Evolutionary conservation across 2,888 invertebrate species (phyloP).

Genomic region (Julus scandinavius): DNA sequence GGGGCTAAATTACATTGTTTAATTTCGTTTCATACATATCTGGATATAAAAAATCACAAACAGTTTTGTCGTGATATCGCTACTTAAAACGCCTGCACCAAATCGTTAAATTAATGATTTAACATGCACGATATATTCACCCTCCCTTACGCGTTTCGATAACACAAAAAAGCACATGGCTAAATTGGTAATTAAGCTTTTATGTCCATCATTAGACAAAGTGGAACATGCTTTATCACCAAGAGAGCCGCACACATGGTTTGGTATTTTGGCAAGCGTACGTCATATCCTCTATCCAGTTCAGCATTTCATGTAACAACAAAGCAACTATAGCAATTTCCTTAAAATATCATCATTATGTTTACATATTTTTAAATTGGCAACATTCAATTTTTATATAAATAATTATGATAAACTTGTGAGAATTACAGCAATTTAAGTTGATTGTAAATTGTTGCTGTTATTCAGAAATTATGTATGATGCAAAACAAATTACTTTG

Average conservation of each 20-base stretch:
- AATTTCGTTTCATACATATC: not conserved
- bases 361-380: not conserved
- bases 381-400: not conserved
- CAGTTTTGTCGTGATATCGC: conserved; percentile 47
- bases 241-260: not conserved
- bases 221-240: conserved; percentile 50
- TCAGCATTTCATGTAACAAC: not conserved
- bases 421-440: not conserved
- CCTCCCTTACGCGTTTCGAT: conserved; percentile 43
- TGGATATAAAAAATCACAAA: not conserved
- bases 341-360: not conserved
- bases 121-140: conserved; percentile 41
- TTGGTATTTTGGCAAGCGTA: not conserved
- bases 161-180: conserved; percentile 22
- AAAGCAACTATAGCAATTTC: conserved; percentile 14
- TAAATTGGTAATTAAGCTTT: conserved; percentile 45
- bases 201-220: conserved; percentile 43
- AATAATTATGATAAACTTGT: not conserved
- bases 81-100: conserved; percentile 31
- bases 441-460: not conserved
- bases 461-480: not conserved
- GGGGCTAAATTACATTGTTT: conserved; percentile 4
- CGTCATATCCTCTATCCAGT: not conserved
- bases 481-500: not conserved
- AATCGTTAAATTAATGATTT: conserved; percentile 44